Percentiles rank a stretch among this genome's conserved stretches.
phyloP scores from a whole-genome alignment of 1,140 invertebrate species.

The Diorhabda carinulata region DNA sequence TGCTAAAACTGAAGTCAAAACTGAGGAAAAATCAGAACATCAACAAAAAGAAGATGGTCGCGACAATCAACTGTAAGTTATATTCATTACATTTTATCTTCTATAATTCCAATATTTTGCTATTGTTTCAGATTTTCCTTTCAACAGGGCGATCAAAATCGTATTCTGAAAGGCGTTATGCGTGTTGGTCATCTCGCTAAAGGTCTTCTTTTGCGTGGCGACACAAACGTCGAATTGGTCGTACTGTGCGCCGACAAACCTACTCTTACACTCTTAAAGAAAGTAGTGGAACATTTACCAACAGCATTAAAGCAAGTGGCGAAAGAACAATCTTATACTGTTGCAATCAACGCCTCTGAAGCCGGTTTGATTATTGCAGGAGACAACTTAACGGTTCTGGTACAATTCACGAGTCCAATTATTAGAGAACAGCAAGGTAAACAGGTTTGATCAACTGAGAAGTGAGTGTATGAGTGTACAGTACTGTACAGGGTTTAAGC shows the following conservation, averaged over 20 bases:
- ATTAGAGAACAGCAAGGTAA: slow-evolving; percentile 67
- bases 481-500: slow-evolving; percentile 45
- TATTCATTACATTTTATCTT: neutral
- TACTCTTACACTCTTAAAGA: slow-evolving; percentile 79
- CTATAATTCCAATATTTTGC: neutral
- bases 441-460: neutral
- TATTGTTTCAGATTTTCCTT: slow-evolving; percentile 58
- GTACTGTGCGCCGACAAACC: slow-evolving; percentile 94
- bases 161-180: slow-evolving; percentile 94
- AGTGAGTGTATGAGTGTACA: slow-evolving; percentile 22
- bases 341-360: slow-evolving; percentile 77
- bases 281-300: slow-evolving; percentile 81
- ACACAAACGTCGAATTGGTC: slow-evolving; percentile 86
- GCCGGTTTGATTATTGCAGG: slow-evolving; percentile 79
- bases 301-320: slow-evolving; percentile 68
- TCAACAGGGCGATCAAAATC: slow-evolving; percentile 66
- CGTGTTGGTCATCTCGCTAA: slow-evolving; percentile 93
- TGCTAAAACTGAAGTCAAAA: slow-evolving; percentile 17
- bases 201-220: slow-evolving; percentile 83
- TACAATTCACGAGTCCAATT: slow-evolving; percentile 90
- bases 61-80: slow-evolving; percentile 67
- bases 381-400: slow-evolving; percentile 73
- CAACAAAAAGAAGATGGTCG: slow-evolving; percentile 69
- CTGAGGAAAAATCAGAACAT: slow-evolving; percentile 24
- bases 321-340: slow-evolving; percentile 77